A percentile compares a stretch with the other conserved stretches of the same genome.
Conservation (phyloP, 2,888 invertebrate species). For the Polietes domitor region DNA sequence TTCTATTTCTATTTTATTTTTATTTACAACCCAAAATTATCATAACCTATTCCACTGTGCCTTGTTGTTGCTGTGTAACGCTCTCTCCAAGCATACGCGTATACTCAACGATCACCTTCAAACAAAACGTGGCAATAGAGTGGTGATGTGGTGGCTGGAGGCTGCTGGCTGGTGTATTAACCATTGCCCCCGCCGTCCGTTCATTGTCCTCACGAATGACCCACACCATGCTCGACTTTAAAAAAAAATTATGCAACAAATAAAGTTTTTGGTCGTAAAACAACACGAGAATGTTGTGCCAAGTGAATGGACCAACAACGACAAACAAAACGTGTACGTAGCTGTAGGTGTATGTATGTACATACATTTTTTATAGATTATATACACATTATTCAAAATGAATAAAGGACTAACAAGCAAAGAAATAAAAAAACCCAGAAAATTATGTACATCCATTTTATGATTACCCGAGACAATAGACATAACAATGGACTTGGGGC, state of each 20-base stretch:
- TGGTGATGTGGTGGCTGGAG: neutral
- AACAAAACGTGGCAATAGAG: neutral
- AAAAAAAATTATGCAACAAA: neutral
- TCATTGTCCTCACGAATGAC: neutral
- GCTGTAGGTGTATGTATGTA: neutral
- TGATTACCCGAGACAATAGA: neutral
- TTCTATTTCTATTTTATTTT: too few species aligned
- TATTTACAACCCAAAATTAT: too few species aligned
- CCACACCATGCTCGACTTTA: neutral
- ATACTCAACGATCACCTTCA: neutral
- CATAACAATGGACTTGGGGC: neutral
- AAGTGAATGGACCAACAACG: neutral
- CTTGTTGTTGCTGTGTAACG: neutral
- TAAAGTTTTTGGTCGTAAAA: conserved; percentile 5
- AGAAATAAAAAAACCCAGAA: neutral
- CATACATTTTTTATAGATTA: neutral
- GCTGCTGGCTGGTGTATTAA: neutral
- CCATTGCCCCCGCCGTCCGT: neutral
- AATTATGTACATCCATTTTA: neutral
- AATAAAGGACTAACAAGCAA: neutral
- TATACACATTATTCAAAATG: neutral
- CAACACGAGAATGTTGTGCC: neutral
- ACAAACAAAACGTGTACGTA: neutral
- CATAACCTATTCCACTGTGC: too few species aligned
- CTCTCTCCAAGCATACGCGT: neutral